Evolutionary conservation across 2,797 vertebrate genomes (phyloP), one percentile per base, ranked within the genome.

Genomic region (Siniperca obscura): DNA sequence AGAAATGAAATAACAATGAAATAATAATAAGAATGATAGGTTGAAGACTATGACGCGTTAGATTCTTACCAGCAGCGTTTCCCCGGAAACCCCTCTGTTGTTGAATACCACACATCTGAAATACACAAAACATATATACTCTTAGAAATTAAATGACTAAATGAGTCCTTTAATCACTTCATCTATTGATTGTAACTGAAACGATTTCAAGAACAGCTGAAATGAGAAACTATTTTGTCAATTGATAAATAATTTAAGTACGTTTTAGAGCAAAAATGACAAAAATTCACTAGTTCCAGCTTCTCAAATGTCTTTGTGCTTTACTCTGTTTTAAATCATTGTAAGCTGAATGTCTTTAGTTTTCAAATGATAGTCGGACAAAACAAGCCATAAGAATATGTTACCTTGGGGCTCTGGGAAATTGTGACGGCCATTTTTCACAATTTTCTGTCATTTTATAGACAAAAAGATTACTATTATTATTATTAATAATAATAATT

Each of bases 91-190:
- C 56, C 98, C 98, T 91, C 98, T 96, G 92, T 99, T 99, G 95
- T 99, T 99, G 94, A 99, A 98, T 60, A 99, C 97, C 86, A 97
- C 96, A 65, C 97, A 98, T 91, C 97, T 99, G 94, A 93, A 98
- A 97, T 81, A 84, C 34, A 93, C 48, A 87, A 82, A 86, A 60
- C 40, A 78, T 7, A 34, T 1, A 60, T 30, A 30, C 2, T 25
- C 2, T 19, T 7, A 11, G 30, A 30, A 30, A 30, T 30, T 34
- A 12, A 57, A 52, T 73, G 2, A 56, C 11, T 17, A 5, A 12
- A 57, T 48, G 4, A 59, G 11, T 40, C 34, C 7, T 46, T 67
- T 44, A 27, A 46, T 42, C 12, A 25, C 5, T 64, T 70, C 0
- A 30, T 57, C 8, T 19, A 27, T 21, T 46, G 13, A 55, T 19